Percentiles rank a stretch among this genome's conserved stretches.
These are phyloP conservation scores for Spea hammondii DNA, from an alignment of 2,797 vertebrate genomes.

Conservation along the genomic window DNA sequence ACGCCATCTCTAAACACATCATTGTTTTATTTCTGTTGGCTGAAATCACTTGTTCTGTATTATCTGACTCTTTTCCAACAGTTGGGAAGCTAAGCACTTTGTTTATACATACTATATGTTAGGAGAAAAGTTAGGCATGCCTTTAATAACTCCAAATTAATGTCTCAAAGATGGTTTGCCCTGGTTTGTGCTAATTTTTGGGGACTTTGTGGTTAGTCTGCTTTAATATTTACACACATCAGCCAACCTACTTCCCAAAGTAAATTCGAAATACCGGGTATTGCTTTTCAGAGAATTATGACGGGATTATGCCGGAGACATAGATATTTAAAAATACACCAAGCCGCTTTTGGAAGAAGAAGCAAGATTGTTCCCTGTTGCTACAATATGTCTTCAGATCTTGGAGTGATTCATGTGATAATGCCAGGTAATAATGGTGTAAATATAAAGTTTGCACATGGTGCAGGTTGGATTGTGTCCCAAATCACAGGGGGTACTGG, in stretches of 20 bases:
- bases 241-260: neutral
- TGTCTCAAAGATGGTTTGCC: neutral
- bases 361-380: neutral
- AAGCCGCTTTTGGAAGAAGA: neutral
- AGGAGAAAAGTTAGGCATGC: neutral
- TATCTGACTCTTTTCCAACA: neutral
- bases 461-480: too few relatives aligned
- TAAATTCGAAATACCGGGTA: neutral
- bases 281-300: neutral
- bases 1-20: neutral
- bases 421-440: too few relatives aligned
- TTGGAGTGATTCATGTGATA: too few relatives aligned
- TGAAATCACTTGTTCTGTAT: neutral
- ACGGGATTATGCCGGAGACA: neutral
- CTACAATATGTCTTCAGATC: too few relatives aligned
- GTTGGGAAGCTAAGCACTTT: neutral
- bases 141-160: neutral
- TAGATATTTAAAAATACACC: neutral
- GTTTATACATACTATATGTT: neutral
- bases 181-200: neutral
- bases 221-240: neutral
- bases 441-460: too few relatives aligned
- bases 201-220: neutral
- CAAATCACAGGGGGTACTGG: too few relatives aligned
- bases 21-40: conserved; percentile 17